Base-by-base conservation (phyloP, 1,140 invertebrate genomes). In the Ditylenchus dipsaci region DNA sequence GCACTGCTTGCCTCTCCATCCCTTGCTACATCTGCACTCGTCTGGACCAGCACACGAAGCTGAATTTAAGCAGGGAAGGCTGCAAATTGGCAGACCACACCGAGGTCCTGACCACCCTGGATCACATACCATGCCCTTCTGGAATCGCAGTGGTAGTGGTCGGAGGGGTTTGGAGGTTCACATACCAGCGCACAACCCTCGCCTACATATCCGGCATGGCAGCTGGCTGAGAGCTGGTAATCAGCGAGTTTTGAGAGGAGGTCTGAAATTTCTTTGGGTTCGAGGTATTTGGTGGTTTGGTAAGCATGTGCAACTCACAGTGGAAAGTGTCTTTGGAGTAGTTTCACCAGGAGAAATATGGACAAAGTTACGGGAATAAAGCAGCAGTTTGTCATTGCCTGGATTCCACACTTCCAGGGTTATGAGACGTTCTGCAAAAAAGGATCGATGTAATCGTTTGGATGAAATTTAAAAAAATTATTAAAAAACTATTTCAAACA, bases 41-140 rank as follows among this genome's bases (percentile, higher is more conserved):
- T 43, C 26, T 27, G 66, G 66, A 5, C 56, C 17, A 11, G 56
- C 21, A 64, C 66, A 67, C n/a, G 29, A 19, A n/a, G 30, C 58
- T 8, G 30, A 27, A 11, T 67, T 67, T 8, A 56, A 45, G 43
- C 66, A 67, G 27, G 58, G 15, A n/a, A 47, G 23, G 9, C 1
- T n/a, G 45, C 66, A 68, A 13, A 69, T 42, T 19, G 66, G 66
- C 30, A n/a, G 63, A 17, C 21, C 9, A 45, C 66, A 68, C 3
- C 30, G 13, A 3, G 27, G 49, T 21, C 66, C 66, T 23, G 21
- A 21, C 57, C 56, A 68, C 8, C 66, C 66, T 15, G 21, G 23
- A 13, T 65, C 1, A 63, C 66, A 68, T 13, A 33, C 38, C 53
- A 68, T 66, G 19, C 64, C 64, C 3, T 64, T 49, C 3, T 53